Evolutionary conservation across 2,888 invertebrate species (phyloP).

Genomic region (Eupithecia vulgata): DNA sequence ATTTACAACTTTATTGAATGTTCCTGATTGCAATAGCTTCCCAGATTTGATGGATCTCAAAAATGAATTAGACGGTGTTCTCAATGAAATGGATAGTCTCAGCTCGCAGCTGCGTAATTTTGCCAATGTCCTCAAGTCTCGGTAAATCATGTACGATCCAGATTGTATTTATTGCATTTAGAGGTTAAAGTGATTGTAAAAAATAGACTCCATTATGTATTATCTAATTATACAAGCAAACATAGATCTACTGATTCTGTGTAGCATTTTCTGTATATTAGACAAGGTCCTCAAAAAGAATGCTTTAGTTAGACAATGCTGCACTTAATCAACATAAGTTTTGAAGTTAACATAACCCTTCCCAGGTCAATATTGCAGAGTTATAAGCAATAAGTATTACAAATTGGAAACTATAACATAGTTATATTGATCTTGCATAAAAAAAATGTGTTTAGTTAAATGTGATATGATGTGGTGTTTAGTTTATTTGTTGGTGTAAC

Average conservation of each 20-base stretch:
- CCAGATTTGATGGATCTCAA: constrained; percentile 88
- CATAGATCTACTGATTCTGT: constrained; percentile 28
- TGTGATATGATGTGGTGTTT: constrained; percentile 78
- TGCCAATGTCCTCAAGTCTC: constrained; percentile 82
- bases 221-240: constrained; percentile 63
- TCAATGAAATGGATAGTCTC: constrained; percentile 69
- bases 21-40: constrained; percentile 89
- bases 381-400: constrained; percentile 72
- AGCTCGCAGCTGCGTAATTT: constrained; percentile 75
- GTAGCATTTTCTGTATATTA: constrained; percentile 49
- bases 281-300: constrained; percentile 1
- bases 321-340: constrained; percentile 6
- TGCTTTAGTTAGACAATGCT: constrained; percentile 6
- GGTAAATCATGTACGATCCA: constrained; percentile 68
- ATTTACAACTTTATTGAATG: constrained; percentile 92
- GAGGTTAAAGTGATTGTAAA: constrained; percentile 76
- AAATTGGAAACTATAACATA: constrained; percentile 66
- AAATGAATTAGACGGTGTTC: constrained; percentile 73
- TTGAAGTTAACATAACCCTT: constrained; percentile 50
- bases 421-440: constrained; percentile 51
- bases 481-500: constrained; percentile 67
- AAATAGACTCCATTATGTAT: constrained; percentile 68
- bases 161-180: constrained; percentile 83
- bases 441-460: constrained; percentile 78
- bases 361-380: constrained; percentile 61